A percentile compares a stretch with the other conserved stretches of the same genome.
Evolutionary conservation across 2,797 vertebrate species (phyloP).

Genomic region (Urosaurus nigricauda): DNA sequence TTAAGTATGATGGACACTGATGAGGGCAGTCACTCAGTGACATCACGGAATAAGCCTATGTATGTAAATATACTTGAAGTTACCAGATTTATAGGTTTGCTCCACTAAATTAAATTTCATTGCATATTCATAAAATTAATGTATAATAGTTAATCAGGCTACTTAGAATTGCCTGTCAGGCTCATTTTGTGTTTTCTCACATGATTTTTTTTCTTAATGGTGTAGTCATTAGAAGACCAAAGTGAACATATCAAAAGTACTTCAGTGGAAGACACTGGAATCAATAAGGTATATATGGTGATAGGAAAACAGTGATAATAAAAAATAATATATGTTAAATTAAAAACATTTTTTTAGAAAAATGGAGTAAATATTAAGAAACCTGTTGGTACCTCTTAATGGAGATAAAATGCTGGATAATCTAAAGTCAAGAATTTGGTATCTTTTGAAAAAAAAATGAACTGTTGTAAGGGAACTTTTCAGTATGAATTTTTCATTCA

Average conservation of each 20-base stretch:
- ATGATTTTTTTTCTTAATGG: conserved; percentile 79
- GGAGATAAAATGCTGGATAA: background rate
- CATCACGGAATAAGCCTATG: background rate
- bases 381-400: background rate
- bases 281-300: conserved; percentile 87
- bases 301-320: background rate
- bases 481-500: background rate
- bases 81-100: background rate
- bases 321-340: conserved; percentile 68
- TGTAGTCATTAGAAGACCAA: conserved; percentile 90
- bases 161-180: conserved; percentile 73
- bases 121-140: conserved; percentile 28
- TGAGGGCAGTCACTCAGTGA: background rate
- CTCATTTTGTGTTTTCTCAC: conserved; percentile 79
- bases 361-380: background rate
- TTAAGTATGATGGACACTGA: background rate
- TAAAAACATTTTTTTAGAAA: conserved; percentile 49
- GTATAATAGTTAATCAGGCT: conserved; percentile 71
- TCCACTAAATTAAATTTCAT: conserved; percentile 27
- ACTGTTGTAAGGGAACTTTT: background rate
- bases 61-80: background rate
- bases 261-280: conserved; percentile 84
- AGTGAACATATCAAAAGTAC: conserved; percentile 90
- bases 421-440: background rate
- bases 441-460: background rate